Percentiles rank a stretch among this genome's conserved stretches.
Evolutionary conservation across 2,113 vertebrate genomes (phyloP).

Genomic region (Naja naja): DNA sequence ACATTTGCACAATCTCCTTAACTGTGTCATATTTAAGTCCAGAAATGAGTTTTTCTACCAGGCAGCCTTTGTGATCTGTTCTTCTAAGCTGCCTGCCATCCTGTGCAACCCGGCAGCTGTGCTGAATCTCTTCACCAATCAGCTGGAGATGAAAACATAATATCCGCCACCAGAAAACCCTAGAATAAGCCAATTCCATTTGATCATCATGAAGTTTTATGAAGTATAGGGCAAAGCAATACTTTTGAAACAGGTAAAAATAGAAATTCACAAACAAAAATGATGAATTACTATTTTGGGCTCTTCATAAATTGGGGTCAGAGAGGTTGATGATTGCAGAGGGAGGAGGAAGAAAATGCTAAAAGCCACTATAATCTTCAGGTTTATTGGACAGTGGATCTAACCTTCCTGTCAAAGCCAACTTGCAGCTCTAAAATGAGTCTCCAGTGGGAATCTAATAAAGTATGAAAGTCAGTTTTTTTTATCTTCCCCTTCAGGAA

Average conservation of each 20-base stretch:
- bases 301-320: constrained; percentile 26
- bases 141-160: background rate
- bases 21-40: background rate
- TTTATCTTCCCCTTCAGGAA: background rate
- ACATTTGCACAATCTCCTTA: background rate
- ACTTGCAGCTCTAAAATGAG: constrained; percentile 18
- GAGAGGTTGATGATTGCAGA: constrained; percentile 1
- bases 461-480: constrained; percentile 1
- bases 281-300: constrained; percentile 32
- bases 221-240: constrained; percentile 12
- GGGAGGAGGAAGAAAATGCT: background rate
- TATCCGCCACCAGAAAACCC: background rate
- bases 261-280: constrained; percentile 7
- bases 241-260: constrained; percentile 18
- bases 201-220: constrained; percentile 5
- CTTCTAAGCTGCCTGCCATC: background rate
- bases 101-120: background rate
- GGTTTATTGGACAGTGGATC: constrained; percentile 23
- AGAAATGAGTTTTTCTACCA: background rate
- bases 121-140: background rate
- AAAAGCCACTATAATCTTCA: constrained; percentile 8
- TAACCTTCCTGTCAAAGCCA: constrained; percentile 17
- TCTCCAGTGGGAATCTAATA: constrained; percentile 8
- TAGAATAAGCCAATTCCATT: background rate
- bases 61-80: background rate